These are phyloP conservation scores for Amazona guildingii DNA, from an alignment of 2,113 vertebrate species.

Conservation along the genomic window DNA sequence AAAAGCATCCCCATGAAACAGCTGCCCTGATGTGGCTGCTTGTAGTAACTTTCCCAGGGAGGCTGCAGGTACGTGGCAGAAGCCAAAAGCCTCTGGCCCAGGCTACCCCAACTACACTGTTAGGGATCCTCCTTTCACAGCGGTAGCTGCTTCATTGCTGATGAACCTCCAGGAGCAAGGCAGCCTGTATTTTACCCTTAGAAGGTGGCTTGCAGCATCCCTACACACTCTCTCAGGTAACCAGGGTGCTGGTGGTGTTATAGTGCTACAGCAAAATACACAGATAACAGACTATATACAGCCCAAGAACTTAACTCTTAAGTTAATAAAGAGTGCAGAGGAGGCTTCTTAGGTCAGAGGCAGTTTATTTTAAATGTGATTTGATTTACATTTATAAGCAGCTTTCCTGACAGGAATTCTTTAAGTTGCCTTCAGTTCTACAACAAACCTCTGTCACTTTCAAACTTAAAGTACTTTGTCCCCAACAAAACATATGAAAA, in stretches of 20 bases:
- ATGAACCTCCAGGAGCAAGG: not conserved
- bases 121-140: too few species aligned
- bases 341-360: slow-evolving; percentile 74
- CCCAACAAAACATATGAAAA: slow-evolving; percentile 94
- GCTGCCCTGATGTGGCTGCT: not conserved
- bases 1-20: not conserved
- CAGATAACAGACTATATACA: not conserved
- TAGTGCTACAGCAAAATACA: not conserved
- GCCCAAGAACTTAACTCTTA: not conserved
- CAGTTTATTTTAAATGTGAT: slow-evolving; percentile 90
- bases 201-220: not conserved
- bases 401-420: slow-evolving; percentile 88
- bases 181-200: fast-evolving
- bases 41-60: fast-evolving
- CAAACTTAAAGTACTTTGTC: slow-evolving; percentile 85
- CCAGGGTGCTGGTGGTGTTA: not conserved
- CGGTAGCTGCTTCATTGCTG: fast-evolving
- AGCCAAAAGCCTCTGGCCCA: not conserved
- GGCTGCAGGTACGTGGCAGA: fast-evolving
- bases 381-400: slow-evolving; percentile 94
- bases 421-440: slow-evolving; percentile 84
- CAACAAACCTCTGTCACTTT: slow-evolving; percentile 87
- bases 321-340: not conserved
- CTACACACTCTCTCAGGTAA: not conserved
- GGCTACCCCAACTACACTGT: fast-evolving